These are phyloP conservation scores for Drosophila seguyi DNA, from an alignment of 1,140 invertebrate species.

Conservation along the genomic window DNA sequence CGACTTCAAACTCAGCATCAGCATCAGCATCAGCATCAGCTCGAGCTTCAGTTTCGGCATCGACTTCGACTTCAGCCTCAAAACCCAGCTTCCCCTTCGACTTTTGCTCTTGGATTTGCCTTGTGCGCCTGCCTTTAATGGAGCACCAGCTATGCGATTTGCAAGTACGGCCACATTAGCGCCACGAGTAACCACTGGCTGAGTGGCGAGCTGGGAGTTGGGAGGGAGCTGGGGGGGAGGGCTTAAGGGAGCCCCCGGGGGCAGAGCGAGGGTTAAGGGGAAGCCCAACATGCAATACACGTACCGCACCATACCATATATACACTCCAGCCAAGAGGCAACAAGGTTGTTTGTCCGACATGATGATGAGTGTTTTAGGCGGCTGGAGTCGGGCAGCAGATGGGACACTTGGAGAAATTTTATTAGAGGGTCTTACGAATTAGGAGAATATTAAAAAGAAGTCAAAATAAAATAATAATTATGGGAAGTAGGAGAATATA, in stretches of 20 bases:
- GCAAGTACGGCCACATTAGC: slow-evolving; percentile 72
- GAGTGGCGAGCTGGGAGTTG: neutral
- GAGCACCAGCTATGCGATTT: slow-evolving; percentile 55
- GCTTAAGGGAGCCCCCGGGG: slow-evolving; percentile 31
- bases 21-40: neutral
- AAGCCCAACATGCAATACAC: slow-evolving; percentile 37
- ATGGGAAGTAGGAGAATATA: neutral
- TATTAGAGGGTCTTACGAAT: neutral
- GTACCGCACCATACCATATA: slow-evolving; percentile 14
- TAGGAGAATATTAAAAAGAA: neutral
- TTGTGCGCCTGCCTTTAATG: slow-evolving; percentile 56
- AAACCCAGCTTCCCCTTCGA: slow-evolving; percentile 6
- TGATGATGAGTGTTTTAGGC: slow-evolving; percentile 81
- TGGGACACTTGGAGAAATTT: slow-evolving; percentile 12
- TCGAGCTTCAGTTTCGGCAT: slow-evolving; percentile 9
- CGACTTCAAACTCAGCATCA: slow-evolving; percentile 19
- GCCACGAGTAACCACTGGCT: slow-evolving; percentile 74
- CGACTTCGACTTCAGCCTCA: neutral
- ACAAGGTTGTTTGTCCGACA: slow-evolving; percentile 82
- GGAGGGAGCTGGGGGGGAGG: neutral
- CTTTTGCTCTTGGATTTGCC: slow-evolving; percentile 30
- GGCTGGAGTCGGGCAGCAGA: slow-evolving; percentile 52
- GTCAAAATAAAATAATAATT: neutral
- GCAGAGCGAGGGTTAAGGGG: neutral
- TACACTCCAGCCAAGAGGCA: slow-evolving; percentile 59